A percentile compares a stretch with the other conserved stretches of the same genome.
Evolutionary conservation across 2,797 vertebrate species (phyloP).

Genomic region (Todus mexicanus): DNA sequence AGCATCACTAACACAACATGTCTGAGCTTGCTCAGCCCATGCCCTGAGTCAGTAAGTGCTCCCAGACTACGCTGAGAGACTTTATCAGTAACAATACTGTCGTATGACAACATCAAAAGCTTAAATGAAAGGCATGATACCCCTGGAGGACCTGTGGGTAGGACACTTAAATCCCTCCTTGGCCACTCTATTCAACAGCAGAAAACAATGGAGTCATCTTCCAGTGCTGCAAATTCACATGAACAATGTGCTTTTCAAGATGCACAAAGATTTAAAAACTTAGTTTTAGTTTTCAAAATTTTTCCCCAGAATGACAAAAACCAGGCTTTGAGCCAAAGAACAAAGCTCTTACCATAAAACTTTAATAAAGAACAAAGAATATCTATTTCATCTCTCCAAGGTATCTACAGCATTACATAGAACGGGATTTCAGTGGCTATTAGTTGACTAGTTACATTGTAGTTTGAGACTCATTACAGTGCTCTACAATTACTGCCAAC

Average conservation of each 20-base stretch:
- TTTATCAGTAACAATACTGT: neutral
- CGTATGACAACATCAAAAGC: neutral
- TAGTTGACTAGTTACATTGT: constrained; percentile 4
- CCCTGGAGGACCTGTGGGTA: neutral
- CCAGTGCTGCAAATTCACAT: neutral
- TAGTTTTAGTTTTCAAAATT: neutral
- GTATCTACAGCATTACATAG: neutral
- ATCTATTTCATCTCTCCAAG: constrained; percentile 6
- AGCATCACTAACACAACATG: neutral
- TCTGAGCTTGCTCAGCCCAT: neutral
- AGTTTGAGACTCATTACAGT: constrained; percentile 1
- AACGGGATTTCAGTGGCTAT: constrained; percentile 5
- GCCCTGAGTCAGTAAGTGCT: neutral
- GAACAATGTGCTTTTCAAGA: neutral
- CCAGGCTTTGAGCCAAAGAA: neutral
- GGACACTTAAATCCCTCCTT: neutral
- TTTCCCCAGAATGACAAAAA: neutral
- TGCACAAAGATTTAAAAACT: neutral
- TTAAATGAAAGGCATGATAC: neutral
- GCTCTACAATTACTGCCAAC: constrained; percentile 45
- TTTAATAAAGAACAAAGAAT: constrained; percentile 31
- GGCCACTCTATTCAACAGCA: neutral
- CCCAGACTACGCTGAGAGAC: neutral
- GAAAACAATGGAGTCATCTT: neutral
- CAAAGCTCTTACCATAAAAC: neutral